phyloP scores from a whole-genome alignment of 2,888 invertebrate species.

The Nephrocerus scutellatus region DNA sequence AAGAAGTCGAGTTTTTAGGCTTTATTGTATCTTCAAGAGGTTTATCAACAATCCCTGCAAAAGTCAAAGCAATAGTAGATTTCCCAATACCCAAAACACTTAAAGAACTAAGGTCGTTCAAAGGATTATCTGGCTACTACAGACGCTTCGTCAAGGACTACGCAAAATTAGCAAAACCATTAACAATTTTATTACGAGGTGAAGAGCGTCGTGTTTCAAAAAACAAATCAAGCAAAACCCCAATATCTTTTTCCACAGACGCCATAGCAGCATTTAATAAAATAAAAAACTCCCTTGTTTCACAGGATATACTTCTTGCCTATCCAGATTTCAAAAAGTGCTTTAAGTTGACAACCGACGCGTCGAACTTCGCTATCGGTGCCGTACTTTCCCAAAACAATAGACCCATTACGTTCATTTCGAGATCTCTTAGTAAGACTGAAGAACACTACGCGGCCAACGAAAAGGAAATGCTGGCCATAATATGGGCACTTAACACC shows the following conservation, averaged over 20 bases:
- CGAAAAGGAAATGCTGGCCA: slow-evolving; percentile 6
- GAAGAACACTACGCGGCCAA: slow-evolving; percentile 5
- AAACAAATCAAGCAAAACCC: slow-evolving; percentile 4
- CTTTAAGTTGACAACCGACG: slow-evolving; percentile 1
- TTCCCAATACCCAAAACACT: slow-evolving; percentile 10
- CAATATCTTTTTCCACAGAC: slow-evolving; percentile 6
- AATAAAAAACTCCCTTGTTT: not conserved
- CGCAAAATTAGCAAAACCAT: slow-evolving; percentile 13
- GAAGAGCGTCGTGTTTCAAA: slow-evolving; percentile 11
- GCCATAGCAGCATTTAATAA: slow-evolving; percentile 5
- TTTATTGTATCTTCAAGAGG: slow-evolving; percentile 4
- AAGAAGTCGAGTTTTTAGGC: slow-evolving; percentile 6
- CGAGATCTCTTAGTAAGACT: not conserved
- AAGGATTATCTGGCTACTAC: slow-evolving; percentile 14
- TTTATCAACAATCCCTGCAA: slow-evolving; percentile 8
- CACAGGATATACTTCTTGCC: not conserved
- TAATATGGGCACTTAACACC: slow-evolving; percentile 3
- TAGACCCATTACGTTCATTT: slow-evolving; percentile 6
- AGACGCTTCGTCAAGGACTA: slow-evolving; percentile 10
- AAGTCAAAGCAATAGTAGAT: slow-evolving; percentile 9
- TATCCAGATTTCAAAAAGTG: not conserved
- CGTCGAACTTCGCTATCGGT: slow-evolving; percentile 1
- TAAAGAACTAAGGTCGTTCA: slow-evolving; percentile 9
- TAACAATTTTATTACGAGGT: slow-evolving; percentile 13
- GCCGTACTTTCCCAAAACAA: slow-evolving; percentile 2